A percentile compares a stretch with the other conserved stretches of the same genome.
Conservation (phyloP, 2,113 vertebrate genomes). For the Rana temporaria region DNA sequence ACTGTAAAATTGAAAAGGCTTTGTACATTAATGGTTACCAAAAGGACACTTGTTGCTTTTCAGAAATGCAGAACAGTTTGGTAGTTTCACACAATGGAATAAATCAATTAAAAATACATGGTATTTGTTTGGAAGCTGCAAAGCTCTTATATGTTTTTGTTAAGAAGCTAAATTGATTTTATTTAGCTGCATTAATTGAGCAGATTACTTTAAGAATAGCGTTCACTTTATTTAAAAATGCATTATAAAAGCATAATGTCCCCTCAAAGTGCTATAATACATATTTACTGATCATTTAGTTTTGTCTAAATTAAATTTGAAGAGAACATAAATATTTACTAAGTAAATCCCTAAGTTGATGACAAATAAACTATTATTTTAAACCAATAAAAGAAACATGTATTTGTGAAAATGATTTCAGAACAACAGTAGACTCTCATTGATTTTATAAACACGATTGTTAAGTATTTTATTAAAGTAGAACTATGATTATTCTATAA, state of each 20-base stretch:
- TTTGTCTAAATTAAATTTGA: slow-evolving; percentile 4
- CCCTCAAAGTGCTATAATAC: neutral
- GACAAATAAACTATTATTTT: neutral
- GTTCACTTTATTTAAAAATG: slow-evolving; percentile 22
- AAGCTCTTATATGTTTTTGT: slow-evolving; percentile 2
- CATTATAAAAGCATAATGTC: slow-evolving; percentile 21
- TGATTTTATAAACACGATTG: too few species aligned
- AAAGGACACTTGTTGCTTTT: slow-evolving; percentile 18
- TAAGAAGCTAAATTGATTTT: slow-evolving; percentile 55
- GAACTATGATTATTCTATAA: too few species aligned
- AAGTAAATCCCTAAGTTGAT: neutral
- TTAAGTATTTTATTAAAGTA: too few species aligned
- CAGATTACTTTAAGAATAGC: slow-evolving; percentile 48
- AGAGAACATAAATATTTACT: slow-evolving; percentile 1
- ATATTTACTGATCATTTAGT: neutral
- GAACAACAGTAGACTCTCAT: too few species aligned
- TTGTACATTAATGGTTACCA: slow-evolving; percentile 13
- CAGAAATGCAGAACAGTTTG: neutral
- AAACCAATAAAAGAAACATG: too few species aligned
- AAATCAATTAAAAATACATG: slow-evolving; percentile 50
- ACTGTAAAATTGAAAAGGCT: slow-evolving; percentile 24
- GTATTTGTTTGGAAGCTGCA: slow-evolving; percentile 35
- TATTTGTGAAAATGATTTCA: too few species aligned
- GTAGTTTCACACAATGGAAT: neutral
- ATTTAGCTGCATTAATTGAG: slow-evolving; percentile 51